Base-by-base conservation (phyloP, 2,797 vertebrate genomes). In the Scomberomorus guttatus region DNA sequence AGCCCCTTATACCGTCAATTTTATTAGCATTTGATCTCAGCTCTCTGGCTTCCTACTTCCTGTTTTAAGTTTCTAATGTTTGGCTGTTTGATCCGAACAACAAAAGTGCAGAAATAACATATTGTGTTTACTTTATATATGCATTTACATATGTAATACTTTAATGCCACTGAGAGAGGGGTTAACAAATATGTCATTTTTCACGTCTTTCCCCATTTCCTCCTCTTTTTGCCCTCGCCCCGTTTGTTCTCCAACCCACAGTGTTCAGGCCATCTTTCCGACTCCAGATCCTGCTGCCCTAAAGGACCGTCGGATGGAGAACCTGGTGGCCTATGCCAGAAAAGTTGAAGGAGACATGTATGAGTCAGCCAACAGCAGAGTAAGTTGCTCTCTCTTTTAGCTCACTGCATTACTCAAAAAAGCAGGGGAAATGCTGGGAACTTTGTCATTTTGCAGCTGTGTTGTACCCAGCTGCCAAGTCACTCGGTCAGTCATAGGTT, bases 321-420 rank as follows among this genome's bases (percentile, higher is more conserved):
- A 99, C 93, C 93, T 99, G 42, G 98, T 99, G 89, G 98, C 98
- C 0, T 99, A 99, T 37, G 97, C 97, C 67, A 96, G 96, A 88
- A 99, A 99, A 89, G 98, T 99, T 62, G 98, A 99, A 93, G 98
- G 98, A 1, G 97, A 99, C 89, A 99, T 99, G 98, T 99, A 99
- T 72, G 98, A 99, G 89, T 99, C 98, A 0, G 98, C 98, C 62
- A 99, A 99, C 92, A 99, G 96, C 89, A 96, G 98, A 95, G 98
- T 99, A 93, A 95, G 96, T 77, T 55, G 3, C 57, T 75, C 20
- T 44, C 24, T 71, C 0, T 18, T 62, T 56, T n/a, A 63, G 14
- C 39, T 72, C 12, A 10, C 11, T 32, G 27, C 0, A 1, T 57
- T 75, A 7, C 24, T 65, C 32, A 32, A 13, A 56, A 51, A 25